Conservation (phyloP, 2,113 vertebrate species). For the Glaucidium brasilianum region DNA sequence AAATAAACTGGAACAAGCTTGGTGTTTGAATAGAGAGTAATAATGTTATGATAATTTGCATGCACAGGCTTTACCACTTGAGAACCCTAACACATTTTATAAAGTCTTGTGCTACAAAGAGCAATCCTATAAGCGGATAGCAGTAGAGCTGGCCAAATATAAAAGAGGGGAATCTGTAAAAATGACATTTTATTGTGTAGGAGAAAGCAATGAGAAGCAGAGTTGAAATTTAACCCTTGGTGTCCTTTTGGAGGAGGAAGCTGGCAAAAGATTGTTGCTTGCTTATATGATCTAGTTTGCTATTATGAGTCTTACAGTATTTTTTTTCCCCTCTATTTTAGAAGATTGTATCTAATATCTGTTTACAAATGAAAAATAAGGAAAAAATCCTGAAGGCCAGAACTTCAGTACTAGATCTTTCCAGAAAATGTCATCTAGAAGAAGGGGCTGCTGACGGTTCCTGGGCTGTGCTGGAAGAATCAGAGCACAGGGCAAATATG, state of each 20-base stretch:
- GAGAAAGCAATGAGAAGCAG: neutral
- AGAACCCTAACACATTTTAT: neutral
- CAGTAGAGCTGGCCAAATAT: neutral
- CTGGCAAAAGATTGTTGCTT: neutral
- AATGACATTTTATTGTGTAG: neutral
- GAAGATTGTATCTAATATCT: neutral
- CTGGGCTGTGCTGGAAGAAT: neutral
- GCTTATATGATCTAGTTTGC: neutral
- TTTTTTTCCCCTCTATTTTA: neutral
- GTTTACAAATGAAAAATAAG: neutral
- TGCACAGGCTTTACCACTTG: neutral
- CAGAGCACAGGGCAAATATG: fast-evolving
- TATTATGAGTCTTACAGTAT: neutral
- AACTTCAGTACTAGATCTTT: neutral
- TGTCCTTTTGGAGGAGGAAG: neutral
- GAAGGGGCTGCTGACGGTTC: neutral
- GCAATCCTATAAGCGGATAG: neutral
- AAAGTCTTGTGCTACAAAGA: neutral
- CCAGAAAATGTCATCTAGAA: neutral
- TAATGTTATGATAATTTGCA: neutral
- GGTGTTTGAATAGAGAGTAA: neutral
- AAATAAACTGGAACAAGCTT: neutral
- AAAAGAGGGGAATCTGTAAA: neutral
- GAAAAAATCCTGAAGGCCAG: neutral
- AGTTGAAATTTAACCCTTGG: neutral